Evolutionary conservation across 2,113 vertebrate species (phyloP).

Genomic region (Asarcornis scutulata): DNA sequence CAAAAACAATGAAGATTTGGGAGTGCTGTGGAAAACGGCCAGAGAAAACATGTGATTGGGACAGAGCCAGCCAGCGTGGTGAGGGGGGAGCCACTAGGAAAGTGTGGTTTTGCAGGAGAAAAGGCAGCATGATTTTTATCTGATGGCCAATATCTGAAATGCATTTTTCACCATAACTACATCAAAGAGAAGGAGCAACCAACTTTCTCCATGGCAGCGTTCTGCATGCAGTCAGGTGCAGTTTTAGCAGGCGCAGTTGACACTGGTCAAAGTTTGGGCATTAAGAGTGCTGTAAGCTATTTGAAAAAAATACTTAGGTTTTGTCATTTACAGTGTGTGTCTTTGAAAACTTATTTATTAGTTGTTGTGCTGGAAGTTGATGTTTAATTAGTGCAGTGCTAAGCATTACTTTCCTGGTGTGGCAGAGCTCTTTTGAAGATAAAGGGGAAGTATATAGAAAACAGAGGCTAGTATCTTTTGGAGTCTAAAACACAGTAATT

Average conservation of each 20-base stretch:
- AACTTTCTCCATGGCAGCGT: rapidly evolving
- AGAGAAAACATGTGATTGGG: not conserved
- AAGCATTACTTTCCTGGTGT: slow-evolving; percentile 5
- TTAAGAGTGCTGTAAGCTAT: not conserved
- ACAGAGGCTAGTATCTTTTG: slow-evolving; percentile 48
- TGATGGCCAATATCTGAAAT: not conserved
- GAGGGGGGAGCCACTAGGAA: not conserved
- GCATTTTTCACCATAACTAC: not conserved
- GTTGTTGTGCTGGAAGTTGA: not conserved
- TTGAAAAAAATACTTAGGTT: not conserved
- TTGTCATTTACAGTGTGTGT: not conserved
- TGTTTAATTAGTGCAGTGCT: slow-evolving; percentile 3
- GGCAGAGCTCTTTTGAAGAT: slow-evolving; percentile 18
- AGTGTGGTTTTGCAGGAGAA: not conserved
- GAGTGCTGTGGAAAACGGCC: not conserved
- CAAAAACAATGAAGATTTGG: not conserved
- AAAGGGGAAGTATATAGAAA: slow-evolving; percentile 43
- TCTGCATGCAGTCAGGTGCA: rapidly evolving
- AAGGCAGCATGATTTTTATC: not conserved
- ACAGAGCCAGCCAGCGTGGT: not conserved
- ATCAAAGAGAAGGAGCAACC: rapidly evolving
- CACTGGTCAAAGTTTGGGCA: rapidly evolving
- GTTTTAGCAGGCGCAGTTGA: not conserved
- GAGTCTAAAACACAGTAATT: slow-evolving; percentile 65
- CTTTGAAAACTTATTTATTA: not conserved